Base-by-base conservation (phyloP, 2,888 invertebrate species). In the Drosophila pegasa region DNA sequence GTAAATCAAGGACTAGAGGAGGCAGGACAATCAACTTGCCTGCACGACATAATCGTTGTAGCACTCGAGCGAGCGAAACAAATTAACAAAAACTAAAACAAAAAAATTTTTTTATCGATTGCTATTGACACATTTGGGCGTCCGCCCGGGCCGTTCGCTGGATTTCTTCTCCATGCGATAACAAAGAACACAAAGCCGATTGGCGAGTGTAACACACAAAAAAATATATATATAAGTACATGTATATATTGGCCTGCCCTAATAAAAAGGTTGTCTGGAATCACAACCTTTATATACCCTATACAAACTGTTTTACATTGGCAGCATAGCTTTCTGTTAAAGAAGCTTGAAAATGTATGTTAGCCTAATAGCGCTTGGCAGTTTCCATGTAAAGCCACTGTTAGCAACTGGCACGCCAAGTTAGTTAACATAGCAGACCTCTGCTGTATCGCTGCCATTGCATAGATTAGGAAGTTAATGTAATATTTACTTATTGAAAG, bases 31-130 rank as follows among this genome's bases (percentile, higher is more conserved):
- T 47, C 62, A 68, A 74, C 74, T 55, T 74, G 74, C 62, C 68
- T 56, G 54, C 61, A 48, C 50, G 29, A 40, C 61, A 72, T 75
- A 63, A 77, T 72, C 78, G 73, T 58, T 68, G 57, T 18, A 55
- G 60, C 56, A 54, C 6, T 27, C 31, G 35, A 40, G 37, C 48
- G 37, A 41, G 40, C 20, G 50, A 48, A 54, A 57, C 58, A 66
- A 72, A 69, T 76, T 71, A 79, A 27, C 33, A 38, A 80, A 38
- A 80, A 85, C 72, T 71, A 80, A 77, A 79, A 72, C 75, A 78
- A 71, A 67, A 63, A 67, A 72, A 74, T 69, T 80, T 77, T 80
- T 77, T 75, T 79, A 85, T 86, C 87, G 88, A 88, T 87, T 88
- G 71, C 69, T 66, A 69, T 80, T 85, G 80, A 88, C 83, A 85